phyloP scores from a whole-genome alignment of 2,888 invertebrate species.

The Microplitis manilae region DNA sequence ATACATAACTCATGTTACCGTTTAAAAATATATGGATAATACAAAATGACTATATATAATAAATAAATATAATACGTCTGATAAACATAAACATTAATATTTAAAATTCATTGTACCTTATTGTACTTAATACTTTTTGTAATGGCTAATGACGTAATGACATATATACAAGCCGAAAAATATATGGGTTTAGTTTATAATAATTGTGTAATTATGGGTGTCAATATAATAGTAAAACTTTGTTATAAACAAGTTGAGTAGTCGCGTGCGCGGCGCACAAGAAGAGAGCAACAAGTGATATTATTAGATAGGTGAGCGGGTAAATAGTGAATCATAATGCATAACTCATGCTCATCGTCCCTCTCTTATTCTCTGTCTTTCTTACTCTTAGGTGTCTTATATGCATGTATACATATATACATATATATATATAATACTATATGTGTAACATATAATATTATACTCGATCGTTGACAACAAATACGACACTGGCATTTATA shows the following conservation, averaged over 20 bases:
- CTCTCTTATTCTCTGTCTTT: constrained; percentile 60
- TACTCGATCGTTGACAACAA: constrained; percentile 26
- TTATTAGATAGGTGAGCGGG: constrained; percentile 67
- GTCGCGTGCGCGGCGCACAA: constrained; percentile 33
- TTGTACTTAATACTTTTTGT: no score
- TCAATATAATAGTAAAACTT: not conserved
- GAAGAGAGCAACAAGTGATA: constrained; percentile 68
- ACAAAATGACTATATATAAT: no score
- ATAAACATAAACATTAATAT: no score
- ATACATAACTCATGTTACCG: no score
- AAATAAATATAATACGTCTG: no score
- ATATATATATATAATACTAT: constrained; percentile 15
- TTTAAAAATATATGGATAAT: no score
- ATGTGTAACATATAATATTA: constrained; percentile 5
- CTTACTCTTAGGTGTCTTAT: constrained; percentile 28
- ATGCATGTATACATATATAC: constrained; percentile 13
- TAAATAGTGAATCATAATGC: constrained; percentile 68
- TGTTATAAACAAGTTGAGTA: constrained; percentile 36
- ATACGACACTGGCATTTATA: constrained; percentile 14
- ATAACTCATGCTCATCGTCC: constrained; percentile 65
- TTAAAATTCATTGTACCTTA: no score
- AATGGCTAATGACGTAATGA: no score
- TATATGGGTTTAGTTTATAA: no score
- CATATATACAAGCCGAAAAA: no score
- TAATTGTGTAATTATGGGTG: not conserved